Conservation (phyloP, 2,113 vertebrate species). For the Urocolius indicus region DNA sequence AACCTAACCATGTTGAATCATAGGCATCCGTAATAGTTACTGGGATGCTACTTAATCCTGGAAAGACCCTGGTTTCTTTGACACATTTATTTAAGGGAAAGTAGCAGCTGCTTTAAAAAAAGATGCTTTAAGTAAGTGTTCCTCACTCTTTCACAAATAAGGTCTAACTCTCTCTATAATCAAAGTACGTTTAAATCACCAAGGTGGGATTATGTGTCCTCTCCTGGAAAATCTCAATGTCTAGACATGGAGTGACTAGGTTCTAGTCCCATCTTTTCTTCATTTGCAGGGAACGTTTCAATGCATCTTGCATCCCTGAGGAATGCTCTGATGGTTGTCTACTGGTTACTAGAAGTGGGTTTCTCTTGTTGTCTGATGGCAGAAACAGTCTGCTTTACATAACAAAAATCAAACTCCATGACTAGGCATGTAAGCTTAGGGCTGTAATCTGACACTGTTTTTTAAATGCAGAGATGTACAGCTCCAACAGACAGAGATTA, state of each 20-base stretch:
- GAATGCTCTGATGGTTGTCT: neutral
- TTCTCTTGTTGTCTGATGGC: slow-evolving; percentile 5
- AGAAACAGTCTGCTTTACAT: neutral
- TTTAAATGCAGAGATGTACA: neutral
- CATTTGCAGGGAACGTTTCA: neutral
- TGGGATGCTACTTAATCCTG: neutral
- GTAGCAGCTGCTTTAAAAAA: neutral
- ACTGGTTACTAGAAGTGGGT: neutral
- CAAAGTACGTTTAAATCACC: neutral
- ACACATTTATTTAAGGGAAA: neutral
- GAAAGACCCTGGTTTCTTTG: neutral
- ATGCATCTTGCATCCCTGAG: rapidly evolving
- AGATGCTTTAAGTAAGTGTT: neutral
- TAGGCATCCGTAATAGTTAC: neutral
- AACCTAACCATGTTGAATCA: neutral
- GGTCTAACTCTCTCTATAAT: neutral
- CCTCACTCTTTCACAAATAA: neutral
- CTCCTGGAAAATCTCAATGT: neutral
- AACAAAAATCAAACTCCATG: neutral
- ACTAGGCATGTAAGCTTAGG: neutral
- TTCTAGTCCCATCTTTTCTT: neutral
- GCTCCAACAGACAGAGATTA: neutral
- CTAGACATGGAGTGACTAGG: neutral
- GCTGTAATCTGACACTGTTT: neutral
- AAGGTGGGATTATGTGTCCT: neutral